Evolutionary conservation across 2,797 vertebrate genomes (phyloP), one percentile per base, ranked within the genome.

Genomic region (Enteromius radiatus): DNA sequence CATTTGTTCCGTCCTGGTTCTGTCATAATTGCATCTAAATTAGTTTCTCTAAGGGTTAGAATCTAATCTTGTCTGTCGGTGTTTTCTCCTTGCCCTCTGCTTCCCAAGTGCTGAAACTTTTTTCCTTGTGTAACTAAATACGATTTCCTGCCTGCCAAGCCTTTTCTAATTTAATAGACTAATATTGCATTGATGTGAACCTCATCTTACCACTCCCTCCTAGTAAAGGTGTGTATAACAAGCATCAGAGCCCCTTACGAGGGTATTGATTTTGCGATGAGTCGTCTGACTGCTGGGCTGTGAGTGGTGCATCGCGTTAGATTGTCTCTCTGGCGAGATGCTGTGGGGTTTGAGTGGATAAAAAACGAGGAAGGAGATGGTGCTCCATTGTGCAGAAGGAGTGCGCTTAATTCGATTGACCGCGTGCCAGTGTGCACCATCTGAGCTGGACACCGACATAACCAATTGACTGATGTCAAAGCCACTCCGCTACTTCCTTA

Each of bases 391-490:
- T 78, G 78, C 33, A 82, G 75, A 71, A 64, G 79, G n/a, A 74
- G 52, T 74, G 59, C 36, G 26, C 47, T 63, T 87, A 83, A 87
- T 86, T 85, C 81, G 73, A 87, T 87, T 78, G 84, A 87, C 54
- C 31, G 41, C 31, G 19, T 84, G 82, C 77, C 84, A 83, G 64
- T 65, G 79, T 84, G 77, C 68, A 77, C 84, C 70, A 78, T 85
- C 83, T 73, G 70, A 23, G 81, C 83, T 80, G 84, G 84, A 83
- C 81, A 79, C 74, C 79, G 82, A 86, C 84, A 88, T 85, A 87
- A 83, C 80, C 86, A 87, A 88, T 88, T 87, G 85, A 86, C 80
- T 87, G 70, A 70, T 88, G 86, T 87, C 83, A 86, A 81, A 86
- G 86, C 84, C 76, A 79, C 65, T 73, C 78, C 31, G 83, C 84